Percentiles rank a stretch among this genome's conserved stretches.
phyloP scores from a whole-genome alignment of 2,113 vertebrate species.

The Malurus cyaneus region DNA sequence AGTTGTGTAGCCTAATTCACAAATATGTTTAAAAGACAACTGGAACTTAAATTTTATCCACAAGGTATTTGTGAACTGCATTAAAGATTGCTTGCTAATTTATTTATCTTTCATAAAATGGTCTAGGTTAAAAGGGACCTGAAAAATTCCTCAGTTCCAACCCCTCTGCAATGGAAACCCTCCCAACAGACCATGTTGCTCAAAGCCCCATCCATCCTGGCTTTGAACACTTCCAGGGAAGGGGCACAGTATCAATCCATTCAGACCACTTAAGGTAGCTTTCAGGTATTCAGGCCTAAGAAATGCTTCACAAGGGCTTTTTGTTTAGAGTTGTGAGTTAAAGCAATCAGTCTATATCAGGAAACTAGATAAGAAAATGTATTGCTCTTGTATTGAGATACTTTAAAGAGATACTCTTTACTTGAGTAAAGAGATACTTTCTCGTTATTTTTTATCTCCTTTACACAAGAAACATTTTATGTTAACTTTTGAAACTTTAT shows the following conservation, averaged over 20 bases:
- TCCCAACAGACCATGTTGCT: background rate
- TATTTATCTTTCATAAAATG: background rate
- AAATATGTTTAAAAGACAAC: background rate
- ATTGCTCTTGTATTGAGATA: background rate
- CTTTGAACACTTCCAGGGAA: background rate
- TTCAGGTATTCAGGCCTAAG: background rate
- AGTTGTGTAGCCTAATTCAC: background rate
- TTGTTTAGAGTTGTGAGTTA: background rate
- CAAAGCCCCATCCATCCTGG: background rate
- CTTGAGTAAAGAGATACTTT: no score
- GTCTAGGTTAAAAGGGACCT: background rate
- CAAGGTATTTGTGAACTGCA: background rate
- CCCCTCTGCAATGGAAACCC: background rate
- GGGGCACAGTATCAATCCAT: background rate
- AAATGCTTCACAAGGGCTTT: background rate
- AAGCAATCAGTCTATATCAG: background rate
- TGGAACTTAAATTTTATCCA: background rate
- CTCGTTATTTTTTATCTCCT: background rate
- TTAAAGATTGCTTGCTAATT: background rate
- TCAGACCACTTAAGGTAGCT: background rate
- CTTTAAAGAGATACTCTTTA: no score
- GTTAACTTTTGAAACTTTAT: background rate
- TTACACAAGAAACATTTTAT: background rate
- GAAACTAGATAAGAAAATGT: background rate
- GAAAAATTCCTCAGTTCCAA: background rate